phyloP scores from a whole-genome alignment of 2,113 vertebrate species.

The Xenopus tropicalis region DNA sequence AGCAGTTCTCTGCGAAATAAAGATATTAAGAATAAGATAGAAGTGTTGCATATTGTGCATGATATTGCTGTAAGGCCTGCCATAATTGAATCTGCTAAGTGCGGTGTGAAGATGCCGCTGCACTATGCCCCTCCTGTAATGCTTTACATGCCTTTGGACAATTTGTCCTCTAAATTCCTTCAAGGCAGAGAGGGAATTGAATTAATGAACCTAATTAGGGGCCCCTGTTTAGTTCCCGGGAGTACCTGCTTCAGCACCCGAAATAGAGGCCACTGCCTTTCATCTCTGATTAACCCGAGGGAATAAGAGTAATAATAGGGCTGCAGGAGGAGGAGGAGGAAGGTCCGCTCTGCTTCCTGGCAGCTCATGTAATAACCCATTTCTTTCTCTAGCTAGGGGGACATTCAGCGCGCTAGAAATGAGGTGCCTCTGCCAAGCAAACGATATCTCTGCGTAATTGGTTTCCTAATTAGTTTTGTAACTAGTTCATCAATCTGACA shows the following conservation, averaged over 20 bases:
- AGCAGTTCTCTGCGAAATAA: too few species aligned
- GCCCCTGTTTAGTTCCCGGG: background rate
- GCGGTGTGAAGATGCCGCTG: too few species aligned
- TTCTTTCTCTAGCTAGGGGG: conserved; percentile 8
- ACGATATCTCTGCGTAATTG: background rate
- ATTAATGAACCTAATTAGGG: conserved; percentile 35
- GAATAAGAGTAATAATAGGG: conserved; percentile 17
- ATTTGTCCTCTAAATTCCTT: conserved; percentile 5
- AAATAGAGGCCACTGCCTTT: conserved; percentile 23
- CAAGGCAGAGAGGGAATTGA: conserved; percentile 6
- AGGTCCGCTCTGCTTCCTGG: background rate
- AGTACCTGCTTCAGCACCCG: background rate
- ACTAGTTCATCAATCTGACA: conserved; percentile 22
- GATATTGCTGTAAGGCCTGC: background rate
- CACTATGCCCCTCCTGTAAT: background rate
- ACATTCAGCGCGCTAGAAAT: background rate
- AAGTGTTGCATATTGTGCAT: background rate
- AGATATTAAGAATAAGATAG: too few species aligned
- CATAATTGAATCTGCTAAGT: background rate
- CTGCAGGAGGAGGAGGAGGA: background rate
- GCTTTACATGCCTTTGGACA: background rate
- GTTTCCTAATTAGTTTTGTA: conserved; percentile 28
- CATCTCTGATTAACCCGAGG: conserved; percentile 8
- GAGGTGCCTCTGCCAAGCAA: background rate
- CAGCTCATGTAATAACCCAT: background rate